Evolutionary conservation across 2,888 invertebrate genomes (phyloP).

Genomic region (Cordilura impudica): DNA sequence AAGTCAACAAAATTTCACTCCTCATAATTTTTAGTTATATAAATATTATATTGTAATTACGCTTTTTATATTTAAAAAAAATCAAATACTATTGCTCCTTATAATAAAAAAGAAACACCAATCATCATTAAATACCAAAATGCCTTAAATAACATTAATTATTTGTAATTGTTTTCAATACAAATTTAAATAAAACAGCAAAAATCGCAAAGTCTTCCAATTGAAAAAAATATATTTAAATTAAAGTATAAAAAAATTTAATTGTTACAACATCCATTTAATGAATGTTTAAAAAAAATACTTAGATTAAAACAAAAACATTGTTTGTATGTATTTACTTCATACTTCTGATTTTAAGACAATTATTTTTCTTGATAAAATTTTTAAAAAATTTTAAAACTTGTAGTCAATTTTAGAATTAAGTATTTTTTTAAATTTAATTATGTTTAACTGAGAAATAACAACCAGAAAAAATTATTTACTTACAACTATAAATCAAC

Average conservation of each 20-base stretch:
- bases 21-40: no score
- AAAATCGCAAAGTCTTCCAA: constrained; percentile 66
- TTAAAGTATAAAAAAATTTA: constrained; percentile 2
- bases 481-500: constrained; percentile 47
- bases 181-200: constrained; percentile 57
- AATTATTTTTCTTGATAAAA: constrained; percentile 15
- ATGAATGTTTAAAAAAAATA: neutral
- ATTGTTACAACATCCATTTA: constrained; percentile 1
- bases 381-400: constrained; percentile 33
- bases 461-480: constrained; percentile 41
- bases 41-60: no score
- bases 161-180: constrained; percentile 7
- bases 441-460: constrained; percentile 15
- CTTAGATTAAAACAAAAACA: neutral
- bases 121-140: constrained; percentile 53
- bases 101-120: constrained; percentile 6
- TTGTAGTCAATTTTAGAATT: constrained; percentile 55
- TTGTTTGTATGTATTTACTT: neutral
- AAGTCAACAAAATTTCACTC: no score
- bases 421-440: constrained; percentile 25
- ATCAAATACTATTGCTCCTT: neutral
- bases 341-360: constrained; percentile 22
- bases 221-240: constrained; percentile 21
- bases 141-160: constrained; percentile 37
- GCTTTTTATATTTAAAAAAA: no score